phyloP scores from a whole-genome alignment of 2,113 vertebrate genomes.

The Nothobranchius kuhntae region DNA sequence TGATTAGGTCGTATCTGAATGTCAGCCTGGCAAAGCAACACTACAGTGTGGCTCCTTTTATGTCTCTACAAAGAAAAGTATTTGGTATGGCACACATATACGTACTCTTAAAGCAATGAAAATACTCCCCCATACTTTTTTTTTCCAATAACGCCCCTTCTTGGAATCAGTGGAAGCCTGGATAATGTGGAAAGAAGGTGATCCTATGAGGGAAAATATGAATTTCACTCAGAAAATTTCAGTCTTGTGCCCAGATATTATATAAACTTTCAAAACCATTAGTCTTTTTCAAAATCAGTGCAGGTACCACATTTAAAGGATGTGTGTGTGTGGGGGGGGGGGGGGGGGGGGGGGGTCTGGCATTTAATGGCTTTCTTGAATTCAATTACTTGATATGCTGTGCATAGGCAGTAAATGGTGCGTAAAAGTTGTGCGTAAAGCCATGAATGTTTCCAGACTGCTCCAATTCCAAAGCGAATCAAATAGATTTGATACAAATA shows the following conservation, averaged over 20 bases:
- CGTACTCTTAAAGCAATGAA: conserved; percentile 56
- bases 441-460: not conserved
- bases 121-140: conserved; percentile 37
- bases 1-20: no score
- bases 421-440: conserved; percentile 50
- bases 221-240: conserved; percentile 49
- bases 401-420: conserved; percentile 15
- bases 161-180: conserved; percentile 66
- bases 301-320: no score
- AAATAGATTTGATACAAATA: no score
- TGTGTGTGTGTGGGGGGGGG: no score
- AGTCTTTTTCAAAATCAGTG: not conserved
- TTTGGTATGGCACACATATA: conserved; percentile 64
- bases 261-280: conserved; percentile 7
- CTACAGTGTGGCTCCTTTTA: not conserved
- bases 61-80: conserved; percentile 31
- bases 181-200: conserved; percentile 78
- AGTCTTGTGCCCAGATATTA: conserved; percentile 16
- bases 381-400: not conserved
- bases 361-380: not conserved
- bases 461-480: not conserved
- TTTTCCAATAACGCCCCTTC: conserved; percentile 72
- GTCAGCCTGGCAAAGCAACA: not conserved
- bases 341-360: not conserved
- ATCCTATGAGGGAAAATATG: conserved; percentile 53